A percentile compares a stretch with the other conserved stretches of the same genome.
Evolutionary conservation across 2,888 invertebrate genomes (phyloP).

Genomic region (Andrena bucephala): DNA sequence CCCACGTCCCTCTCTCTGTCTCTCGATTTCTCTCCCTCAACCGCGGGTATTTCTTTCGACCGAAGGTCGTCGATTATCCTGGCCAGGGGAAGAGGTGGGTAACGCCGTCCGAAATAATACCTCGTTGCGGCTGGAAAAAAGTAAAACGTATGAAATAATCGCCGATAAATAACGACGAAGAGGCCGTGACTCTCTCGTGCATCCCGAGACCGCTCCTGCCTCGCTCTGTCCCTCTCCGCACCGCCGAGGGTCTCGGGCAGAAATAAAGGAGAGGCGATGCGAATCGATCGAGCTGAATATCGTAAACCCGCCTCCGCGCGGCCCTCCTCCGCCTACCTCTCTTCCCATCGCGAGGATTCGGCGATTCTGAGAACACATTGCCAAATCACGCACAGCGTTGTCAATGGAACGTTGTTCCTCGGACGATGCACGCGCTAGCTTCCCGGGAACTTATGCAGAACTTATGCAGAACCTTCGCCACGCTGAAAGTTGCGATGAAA

Average conservation of each 20-base stretch:
- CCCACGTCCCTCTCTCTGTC: slow-evolving; percentile 14
- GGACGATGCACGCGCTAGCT: not conserved
- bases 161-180: slow-evolving; percentile 62
- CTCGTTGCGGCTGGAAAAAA: slow-evolving; percentile 38
- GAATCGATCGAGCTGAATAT: slow-evolving; percentile 52
- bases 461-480: not conserved
- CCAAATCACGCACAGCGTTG: no score
- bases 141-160: slow-evolving; percentile 60
- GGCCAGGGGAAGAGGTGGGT: slow-evolving; percentile 32
- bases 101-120: slow-evolving; percentile 59
- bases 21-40: slow-evolving; percentile 2
- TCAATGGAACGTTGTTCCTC: not conserved
- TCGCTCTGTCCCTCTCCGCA: not conserved
- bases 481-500: no score
- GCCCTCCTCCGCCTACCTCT: not conserved
- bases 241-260: not conserved
- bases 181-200: slow-evolving; percentile 29
- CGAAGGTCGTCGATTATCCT: slow-evolving; percentile 60
- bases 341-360: slow-evolving; percentile 6
- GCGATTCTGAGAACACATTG: slow-evolving; percentile 12
- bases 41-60: slow-evolving; percentile 50
- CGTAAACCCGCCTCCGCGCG: slow-evolving; percentile 44
- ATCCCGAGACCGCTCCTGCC: slow-evolving; percentile 16
- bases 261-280: slow-evolving; percentile 41
- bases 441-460: not conserved